These are phyloP conservation scores for Vollenhovia emeryi DNA, from an alignment of 1,140 invertebrate species.

Conservation along the genomic window DNA sequence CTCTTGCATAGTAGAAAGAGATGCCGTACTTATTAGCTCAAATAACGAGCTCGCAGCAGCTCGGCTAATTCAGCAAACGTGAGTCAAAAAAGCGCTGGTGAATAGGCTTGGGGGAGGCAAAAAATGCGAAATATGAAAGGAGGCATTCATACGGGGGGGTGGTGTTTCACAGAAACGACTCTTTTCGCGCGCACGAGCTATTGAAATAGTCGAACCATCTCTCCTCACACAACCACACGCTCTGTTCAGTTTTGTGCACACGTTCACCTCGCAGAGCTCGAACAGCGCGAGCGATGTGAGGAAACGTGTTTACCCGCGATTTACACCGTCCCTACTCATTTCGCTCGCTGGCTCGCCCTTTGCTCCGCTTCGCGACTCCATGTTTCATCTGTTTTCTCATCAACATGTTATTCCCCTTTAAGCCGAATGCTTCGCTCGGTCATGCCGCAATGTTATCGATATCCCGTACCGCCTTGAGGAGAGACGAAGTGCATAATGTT, in stretches of 20 bases:
- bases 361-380: not conserved
- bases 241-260: not conserved
- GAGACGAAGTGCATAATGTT: not conserved
- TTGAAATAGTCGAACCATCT: slow-evolving; percentile 25
- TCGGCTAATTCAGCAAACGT: not conserved
- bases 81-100: not conserved
- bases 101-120: slow-evolving; percentile 17
- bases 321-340: not conserved
- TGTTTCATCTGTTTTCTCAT: slow-evolving; percentile 49
- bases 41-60: not conserved
- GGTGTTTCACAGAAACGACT: slow-evolving; percentile 24
- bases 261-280: slow-evolving; percentile 11
- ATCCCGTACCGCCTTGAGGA: not conserved
- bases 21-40: not conserved
- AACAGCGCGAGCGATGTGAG: not conserved
- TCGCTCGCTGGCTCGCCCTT: not conserved
- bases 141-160: not conserved
- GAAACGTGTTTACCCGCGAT: slow-evolving; percentile 38
- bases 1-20: not conserved
- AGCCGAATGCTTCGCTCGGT: not conserved
- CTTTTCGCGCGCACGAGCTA: not conserved
- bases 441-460: not conserved
- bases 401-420: slow-evolving; percentile 24
- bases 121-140: slow-evolving; percentile 25
- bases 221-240: not conserved